phyloP scores from a whole-genome alignment of 2,113 vertebrate genomes.

The human (Homo sapiens) region DNA sequence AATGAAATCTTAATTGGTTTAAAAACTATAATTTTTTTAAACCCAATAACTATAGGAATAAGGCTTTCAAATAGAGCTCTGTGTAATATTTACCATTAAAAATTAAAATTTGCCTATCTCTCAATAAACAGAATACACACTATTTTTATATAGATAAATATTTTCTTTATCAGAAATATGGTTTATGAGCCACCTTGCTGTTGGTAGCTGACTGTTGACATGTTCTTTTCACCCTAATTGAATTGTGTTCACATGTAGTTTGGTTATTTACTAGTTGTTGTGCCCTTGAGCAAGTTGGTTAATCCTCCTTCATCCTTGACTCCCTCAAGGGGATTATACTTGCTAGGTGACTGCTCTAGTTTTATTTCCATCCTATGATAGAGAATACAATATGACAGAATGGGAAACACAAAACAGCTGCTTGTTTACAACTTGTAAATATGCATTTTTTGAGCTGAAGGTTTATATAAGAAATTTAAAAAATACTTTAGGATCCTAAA shows the following conservation, averaged over 20 bases:
- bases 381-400: background rate
- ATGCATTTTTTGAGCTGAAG: background rate
- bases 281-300: background rate
- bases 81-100: background rate
- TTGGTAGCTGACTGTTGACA: background rate
- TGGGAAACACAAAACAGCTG: background rate
- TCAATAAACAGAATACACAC: background rate
- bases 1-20: background rate
- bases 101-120: background rate
- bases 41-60: background rate
- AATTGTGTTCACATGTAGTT: background rate
- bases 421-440: background rate
- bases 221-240: background rate
- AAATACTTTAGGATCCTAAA: background rate
- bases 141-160: background rate
- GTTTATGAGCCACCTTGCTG: background rate
- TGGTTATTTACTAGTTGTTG: background rate
- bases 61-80: background rate
- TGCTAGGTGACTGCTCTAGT: background rate
- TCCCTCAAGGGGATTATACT: background rate
- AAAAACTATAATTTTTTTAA: background rate
- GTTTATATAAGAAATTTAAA: background rate
- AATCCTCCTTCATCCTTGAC: background rate
- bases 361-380: background rate
- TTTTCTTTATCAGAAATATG: background rate